Percentiles rank a stretch among this genome's conserved stretches.
Evolutionary conservation across 2,113 vertebrate genomes (phyloP).

Genomic region (Neodon shergylaensis): DNA sequence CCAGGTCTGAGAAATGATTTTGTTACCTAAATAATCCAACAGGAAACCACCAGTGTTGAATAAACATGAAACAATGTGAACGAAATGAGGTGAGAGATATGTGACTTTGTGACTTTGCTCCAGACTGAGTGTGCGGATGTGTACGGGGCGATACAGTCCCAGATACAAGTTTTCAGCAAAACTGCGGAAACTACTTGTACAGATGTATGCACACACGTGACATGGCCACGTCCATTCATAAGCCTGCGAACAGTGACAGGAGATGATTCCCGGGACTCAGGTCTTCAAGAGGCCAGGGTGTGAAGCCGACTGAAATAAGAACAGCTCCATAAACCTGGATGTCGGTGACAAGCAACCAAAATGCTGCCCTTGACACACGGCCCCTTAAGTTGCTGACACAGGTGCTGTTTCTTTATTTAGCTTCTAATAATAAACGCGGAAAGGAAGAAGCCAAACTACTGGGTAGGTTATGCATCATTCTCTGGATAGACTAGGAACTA

Average conservation of each 20-base stretch:
- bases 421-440: background rate
- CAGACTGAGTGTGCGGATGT: background rate
- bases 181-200: background rate
- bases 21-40: conserved; percentile 40
- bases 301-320: background rate
- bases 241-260: background rate
- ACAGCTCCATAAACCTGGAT: background rate
- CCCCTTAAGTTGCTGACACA: background rate
- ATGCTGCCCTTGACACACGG: background rate
- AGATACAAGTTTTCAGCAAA: conserved; percentile 17
- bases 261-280: background rate
- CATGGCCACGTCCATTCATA: background rate
- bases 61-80: conserved; percentile 45
- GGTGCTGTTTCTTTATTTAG: conserved; percentile 15
- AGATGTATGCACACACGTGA: background rate
- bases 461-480: background rate
- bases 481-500: background rate
- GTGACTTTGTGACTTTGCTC: background rate
- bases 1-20: conserved; percentile 28
- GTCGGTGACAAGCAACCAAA: background rate
- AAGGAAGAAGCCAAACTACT: conserved; percentile 46
- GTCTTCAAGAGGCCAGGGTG: background rate
- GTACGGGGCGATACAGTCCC: background rate
- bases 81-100: conserved; percentile 26
- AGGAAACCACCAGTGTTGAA: conserved; percentile 29